Base-by-base conservation (phyloP, 1,140 invertebrate species). In the Pomacea maculata region DNA sequence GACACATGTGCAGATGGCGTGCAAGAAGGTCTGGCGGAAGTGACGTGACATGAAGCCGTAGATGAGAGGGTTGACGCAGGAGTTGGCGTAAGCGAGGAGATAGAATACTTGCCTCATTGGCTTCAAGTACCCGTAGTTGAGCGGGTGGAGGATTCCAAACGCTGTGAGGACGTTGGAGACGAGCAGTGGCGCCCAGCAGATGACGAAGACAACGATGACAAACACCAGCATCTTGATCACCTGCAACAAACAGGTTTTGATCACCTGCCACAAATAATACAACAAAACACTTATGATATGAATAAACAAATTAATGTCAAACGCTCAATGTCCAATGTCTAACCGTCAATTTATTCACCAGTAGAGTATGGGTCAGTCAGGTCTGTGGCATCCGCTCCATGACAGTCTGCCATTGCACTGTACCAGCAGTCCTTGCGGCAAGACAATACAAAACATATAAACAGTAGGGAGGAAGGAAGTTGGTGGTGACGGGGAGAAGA, bases 21-120 rank as follows among this genome's bases (percentile, higher is more conserved):
- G 85, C 65, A 89, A 87, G 88, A 94, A 94, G 64, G 94, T 94
- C 81, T 94, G 55, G 15, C 95, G 91, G 90, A 95, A 95, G 90
- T 94, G 95, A 85, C 94, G 94, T n/a, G 95, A 95, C 94, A 95
- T 95, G 89, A 95, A 95, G 52, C 95, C 95, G 87, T 95, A 95
- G 21, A 95, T 93, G 77, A 95, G 93, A 11, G 95, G 95, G 91
- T 95, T 95, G 82, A 95, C 93, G 86, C 95, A 95, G 87, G 94
- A 93, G 92, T 89, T 89, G 75, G 79, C 64, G 80, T 89, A 89
- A 15, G 86, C 82, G 68, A 89, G 95, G 83, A 94, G 93, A 82
- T 94, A 93, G 86, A 95, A 95, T 29, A 92, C 88, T 5, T 93
- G 94, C 17, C 93, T 92, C 86, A 95, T 91, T 81, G 94, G 93